A percentile compares a stretch with the other conserved stretches of the same genome.
Conservation (phyloP, 2,113 vertebrate species). For the Rhinoderma darwinii region DNA sequence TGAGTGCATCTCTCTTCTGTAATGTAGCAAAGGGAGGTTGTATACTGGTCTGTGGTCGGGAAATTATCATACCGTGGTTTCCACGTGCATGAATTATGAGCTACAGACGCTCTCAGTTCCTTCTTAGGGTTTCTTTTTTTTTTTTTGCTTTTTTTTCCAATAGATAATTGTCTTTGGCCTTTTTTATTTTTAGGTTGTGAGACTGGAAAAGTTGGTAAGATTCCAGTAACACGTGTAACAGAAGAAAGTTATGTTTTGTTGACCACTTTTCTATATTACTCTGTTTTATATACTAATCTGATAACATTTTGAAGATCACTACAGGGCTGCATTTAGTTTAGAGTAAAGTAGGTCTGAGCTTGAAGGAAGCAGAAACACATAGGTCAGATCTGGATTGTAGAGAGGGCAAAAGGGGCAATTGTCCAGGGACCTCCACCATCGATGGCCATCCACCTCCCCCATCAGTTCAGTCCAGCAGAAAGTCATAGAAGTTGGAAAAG, state of each 20-base stretch:
- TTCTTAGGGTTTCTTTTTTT: slow-evolving; percentile 16
- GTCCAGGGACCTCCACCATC: too few relatives aligned
- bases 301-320: background rate
- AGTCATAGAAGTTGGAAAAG: too few relatives aligned
- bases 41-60: slow-evolving; percentile 52
- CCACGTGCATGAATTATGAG: slow-evolving; percentile 45
- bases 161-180: background rate
- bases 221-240: background rate
- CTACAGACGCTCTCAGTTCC: slow-evolving; percentile 54
- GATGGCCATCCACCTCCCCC: too few relatives aligned
- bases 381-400: background rate
- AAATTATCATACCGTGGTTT: slow-evolving; percentile 57
- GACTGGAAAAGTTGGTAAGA: background rate
- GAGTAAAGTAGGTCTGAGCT: background rate
- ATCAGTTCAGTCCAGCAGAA: too few relatives aligned
- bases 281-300: too few relatives aligned
- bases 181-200: background rate
- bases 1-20: slow-evolving; percentile 27
- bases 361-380: background rate
- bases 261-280: too few relatives aligned
- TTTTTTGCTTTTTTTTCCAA: slow-evolving; percentile 24
- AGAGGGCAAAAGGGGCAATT: too few relatives aligned
- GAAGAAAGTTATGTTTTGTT: background rate
- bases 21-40: slow-evolving; percentile 49
- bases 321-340: too few relatives aligned